Evolutionary conservation across 2,888 invertebrate species (phyloP), one percentile per base, ranked within the genome.

Genomic region (Trichopoda pennipes): DNA sequence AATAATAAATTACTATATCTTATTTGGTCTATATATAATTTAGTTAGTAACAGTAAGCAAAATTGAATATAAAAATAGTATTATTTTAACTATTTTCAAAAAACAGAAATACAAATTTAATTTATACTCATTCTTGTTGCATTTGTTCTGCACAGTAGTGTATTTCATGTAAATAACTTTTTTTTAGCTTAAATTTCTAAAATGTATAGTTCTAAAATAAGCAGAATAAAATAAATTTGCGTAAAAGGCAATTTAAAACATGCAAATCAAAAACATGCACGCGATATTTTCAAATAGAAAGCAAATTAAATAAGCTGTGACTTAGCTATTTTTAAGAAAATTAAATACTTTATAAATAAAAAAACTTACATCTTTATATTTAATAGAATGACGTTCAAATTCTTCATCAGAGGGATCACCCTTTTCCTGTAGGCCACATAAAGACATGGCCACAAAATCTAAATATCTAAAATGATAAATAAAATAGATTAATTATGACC

Each of bases 371-470:
- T 93, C 93, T 23, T 92, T 91, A 85, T 92, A 93, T 75, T 91
- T 92, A 23, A 93, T 86, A 19, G 93, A 88, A 86, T 93, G 92
- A 76, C 93, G 92, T 85, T 93, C 91, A 87, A 95, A 95, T 80
- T 93, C 92, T 81, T 94, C 94, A 84, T 89, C 88, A 0, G 93
- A 92, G 0, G 94, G 92, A 12, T 93, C 93, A 83, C 93, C 93
- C 87, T 89, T 88, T 60, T 92, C 92, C 38, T 94, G 90, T 44
- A 93, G 93, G 6, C 97, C 97, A 89, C 97, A 97, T 51, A 96
- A 91, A 0, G 96, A 97, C 87, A 97, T 91, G 28, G 94, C 93
- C 69, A 96, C 93, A 85, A 95, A 95, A 85, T 93, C 92, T 79
- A 92, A 90, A 81, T 91, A 92, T 74, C 92, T 91, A 66, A 85